phyloP scores from a whole-genome alignment of 2,113 vertebrate genomes.

The Rallus limicola region DNA sequence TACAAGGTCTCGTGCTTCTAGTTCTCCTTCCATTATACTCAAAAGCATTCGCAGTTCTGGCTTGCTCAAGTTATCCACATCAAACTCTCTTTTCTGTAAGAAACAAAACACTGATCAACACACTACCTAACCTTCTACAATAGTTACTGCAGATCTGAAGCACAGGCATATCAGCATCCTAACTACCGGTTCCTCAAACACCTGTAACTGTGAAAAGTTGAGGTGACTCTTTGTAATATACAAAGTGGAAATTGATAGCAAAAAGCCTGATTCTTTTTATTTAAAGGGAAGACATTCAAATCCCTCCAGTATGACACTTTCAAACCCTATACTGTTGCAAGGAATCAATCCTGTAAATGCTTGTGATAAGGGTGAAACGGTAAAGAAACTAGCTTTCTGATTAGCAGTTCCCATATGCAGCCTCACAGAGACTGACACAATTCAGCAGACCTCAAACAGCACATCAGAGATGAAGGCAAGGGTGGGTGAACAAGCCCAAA shows the following conservation, averaged over 20 bases:
- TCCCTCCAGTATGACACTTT: not conserved
- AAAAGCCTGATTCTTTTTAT: not conserved
- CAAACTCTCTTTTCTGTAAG: constrained; percentile 92
- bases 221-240: not conserved
- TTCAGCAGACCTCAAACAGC: not conserved
- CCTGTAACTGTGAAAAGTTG: not conserved
- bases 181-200: not conserved
- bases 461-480: not conserved
- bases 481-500: not conserved
- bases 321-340: not conserved
- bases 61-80: constrained; percentile 96
- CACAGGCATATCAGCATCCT: not conserved
- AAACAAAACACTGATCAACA: constrained; percentile 47
- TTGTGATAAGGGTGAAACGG: not conserved
- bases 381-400: not conserved
- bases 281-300: not conserved
- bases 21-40: constrained; percentile 96
- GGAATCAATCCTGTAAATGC: not conserved
- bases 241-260: not conserved
- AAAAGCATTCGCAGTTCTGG: constrained; percentile 91
- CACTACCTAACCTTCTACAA: not conserved
- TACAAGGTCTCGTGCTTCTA: constrained; percentile 95
- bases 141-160: not conserved
- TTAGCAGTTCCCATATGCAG: not conserved
- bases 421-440: not conserved